Conservation (phyloP, 2,888 invertebrate genomes). For the Euzophera pinguis region DNA sequence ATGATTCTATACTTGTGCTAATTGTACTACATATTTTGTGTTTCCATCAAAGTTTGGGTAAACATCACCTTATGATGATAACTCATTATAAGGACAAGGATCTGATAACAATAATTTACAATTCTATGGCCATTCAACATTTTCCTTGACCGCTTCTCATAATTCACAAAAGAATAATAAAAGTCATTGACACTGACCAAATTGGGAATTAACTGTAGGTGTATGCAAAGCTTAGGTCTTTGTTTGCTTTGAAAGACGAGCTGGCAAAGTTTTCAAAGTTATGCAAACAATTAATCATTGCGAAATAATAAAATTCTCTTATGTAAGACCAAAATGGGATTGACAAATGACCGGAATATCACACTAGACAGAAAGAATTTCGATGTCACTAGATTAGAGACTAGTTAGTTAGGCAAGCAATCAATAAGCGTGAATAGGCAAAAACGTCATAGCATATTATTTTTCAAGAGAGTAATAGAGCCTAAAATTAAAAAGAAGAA, state of each 20-base stretch:
- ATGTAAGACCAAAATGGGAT: background rate
- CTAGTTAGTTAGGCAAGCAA: background rate
- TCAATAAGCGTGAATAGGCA: background rate
- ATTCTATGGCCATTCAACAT: slow-evolving; percentile 21
- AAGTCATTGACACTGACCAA: slow-evolving; percentile 14
- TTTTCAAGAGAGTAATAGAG: background rate
- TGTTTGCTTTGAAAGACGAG: background rate
- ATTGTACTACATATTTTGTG: too few relatives aligned
- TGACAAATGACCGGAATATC: background rate
- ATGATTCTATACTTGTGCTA: too few relatives aligned
- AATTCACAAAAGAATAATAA: slow-evolving; percentile 17
- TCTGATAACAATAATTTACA: background rate
- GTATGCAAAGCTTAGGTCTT: too few relatives aligned
- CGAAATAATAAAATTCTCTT: background rate
- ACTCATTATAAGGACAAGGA: background rate
- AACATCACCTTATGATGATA: too few relatives aligned
- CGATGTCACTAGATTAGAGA: background rate
- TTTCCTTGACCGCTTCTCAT: slow-evolving; percentile 31
- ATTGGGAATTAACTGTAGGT: slow-evolving; percentile 10
- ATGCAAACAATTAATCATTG: background rate
- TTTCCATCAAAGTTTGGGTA: too few relatives aligned
- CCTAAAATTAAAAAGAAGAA: too few relatives aligned
- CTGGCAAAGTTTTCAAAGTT: background rate
- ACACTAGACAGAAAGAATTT: background rate
- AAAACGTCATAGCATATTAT: background rate